These are phyloP conservation scores for Ceuthmochares aereus DNA, from an alignment of 2,113 vertebrate species.

Conservation along the genomic window DNA sequence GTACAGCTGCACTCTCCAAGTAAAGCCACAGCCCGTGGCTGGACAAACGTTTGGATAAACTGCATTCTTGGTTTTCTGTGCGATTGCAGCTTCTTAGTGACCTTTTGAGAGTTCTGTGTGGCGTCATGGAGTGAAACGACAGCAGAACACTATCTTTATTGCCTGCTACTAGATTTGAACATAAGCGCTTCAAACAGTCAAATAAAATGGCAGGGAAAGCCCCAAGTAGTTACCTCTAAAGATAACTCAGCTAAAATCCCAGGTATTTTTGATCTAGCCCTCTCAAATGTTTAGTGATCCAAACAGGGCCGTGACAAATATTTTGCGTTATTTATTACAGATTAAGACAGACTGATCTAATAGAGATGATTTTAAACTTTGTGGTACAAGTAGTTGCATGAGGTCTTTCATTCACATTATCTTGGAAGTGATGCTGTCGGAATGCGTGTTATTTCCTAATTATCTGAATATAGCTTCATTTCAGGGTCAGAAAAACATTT, in stretches of 20 bases:
- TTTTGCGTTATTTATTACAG: neutral
- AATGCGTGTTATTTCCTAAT: neutral
- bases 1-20: neutral
- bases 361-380: neutral
- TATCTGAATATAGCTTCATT: neutral
- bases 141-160: neutral
- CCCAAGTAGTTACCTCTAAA: neutral
- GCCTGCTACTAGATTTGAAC: neutral
- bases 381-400: neutral
- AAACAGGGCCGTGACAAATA: neutral
- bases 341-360: neutral
- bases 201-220: neutral
- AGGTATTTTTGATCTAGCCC: neutral
- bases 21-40: neutral
- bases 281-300: neutral
- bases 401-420: neutral
- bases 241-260: neutral
- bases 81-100: neutral
- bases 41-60: neutral
- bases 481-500: neutral
- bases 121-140: neutral
- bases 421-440: neutral
- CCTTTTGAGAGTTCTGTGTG: neutral
- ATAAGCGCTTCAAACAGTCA: neutral
- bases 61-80: neutral